Evolutionary conservation across 2,113 vertebrate genomes (phyloP), one percentile per base, ranked within the genome.

Genomic region (Mus spicilegus): DNA sequence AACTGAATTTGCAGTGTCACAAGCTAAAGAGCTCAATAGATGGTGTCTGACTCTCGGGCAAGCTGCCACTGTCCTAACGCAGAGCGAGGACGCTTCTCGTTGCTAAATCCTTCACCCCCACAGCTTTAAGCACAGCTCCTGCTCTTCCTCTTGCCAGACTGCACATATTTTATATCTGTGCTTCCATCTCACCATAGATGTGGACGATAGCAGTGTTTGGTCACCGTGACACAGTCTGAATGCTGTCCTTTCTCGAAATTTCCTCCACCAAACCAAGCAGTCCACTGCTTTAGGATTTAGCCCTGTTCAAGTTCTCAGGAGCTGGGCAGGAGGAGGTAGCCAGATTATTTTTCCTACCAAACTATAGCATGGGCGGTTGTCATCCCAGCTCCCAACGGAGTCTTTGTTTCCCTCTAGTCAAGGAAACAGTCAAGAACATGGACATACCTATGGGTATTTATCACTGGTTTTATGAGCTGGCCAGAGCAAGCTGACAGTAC

Each of bases 21-120:
- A 49, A 4, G 28, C 46, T 46, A 39, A 49, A 49, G 82, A 49
- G 3, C 42, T 67, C 84, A 65, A 1, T 19, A 10, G n/a, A 42
- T 19, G 39, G 39, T 7, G 1, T 46, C 28, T 19, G 8, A 7
- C 16, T 65, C 82, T 65, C 3, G 0, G 28, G 4, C 5, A 4
- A 16, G 42, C 63, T 49, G 39, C 13, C 72, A 75, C 33, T 14
- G 24, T 67, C n/a, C 61, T 17, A 6, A 2, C 1, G 36, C 63
- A 49, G 63, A 49, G 9, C 5, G 63, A 4, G 28, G 63, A 3
- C 8, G 28, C 42, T 22, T 46, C 82, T 49, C 17, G 7, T 7
- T 49, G 20, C 1, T 36, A 20, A 19, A 36, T 7, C 39, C 14
- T 65, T 30, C 10, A 13, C 3, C 3, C 13, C 84, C 33, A 42